Evolutionary conservation across 2,888 invertebrate species (phyloP).

Genomic region (Drosophila atripex): DNA sequence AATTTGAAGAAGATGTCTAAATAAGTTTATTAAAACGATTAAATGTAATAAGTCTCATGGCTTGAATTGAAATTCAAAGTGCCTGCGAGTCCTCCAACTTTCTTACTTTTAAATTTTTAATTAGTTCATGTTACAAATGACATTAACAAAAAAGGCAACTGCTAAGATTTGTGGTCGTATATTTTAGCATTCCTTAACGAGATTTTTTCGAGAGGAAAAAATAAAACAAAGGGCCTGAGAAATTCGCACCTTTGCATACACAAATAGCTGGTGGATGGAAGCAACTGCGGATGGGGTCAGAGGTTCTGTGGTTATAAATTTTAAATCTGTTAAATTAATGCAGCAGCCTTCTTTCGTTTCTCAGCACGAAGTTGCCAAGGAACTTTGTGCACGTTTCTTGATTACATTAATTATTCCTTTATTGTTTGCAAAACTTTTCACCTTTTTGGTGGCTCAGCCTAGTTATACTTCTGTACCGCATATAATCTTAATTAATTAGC

Average conservation of each 20-base stretch:
- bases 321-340: constrained; percentile 83
- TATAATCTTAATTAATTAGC: constrained; percentile 30
- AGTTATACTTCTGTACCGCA: constrained; percentile 39
- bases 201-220: constrained; percentile 46
- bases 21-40: no score
- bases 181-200: constrained; percentile 76
- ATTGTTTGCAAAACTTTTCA: constrained; percentile 59
- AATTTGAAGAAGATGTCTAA: no score
- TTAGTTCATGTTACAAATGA: constrained; percentile 78
- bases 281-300: constrained; percentile 4
- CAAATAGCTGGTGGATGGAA: constrained; percentile 50
- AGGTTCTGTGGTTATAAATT: constrained; percentile 81
- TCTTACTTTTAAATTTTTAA: constrained; percentile 77
- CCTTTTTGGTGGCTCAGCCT: constrained; percentile 23
- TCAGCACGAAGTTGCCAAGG: constrained; percentile 47
- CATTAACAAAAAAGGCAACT: constrained; percentile 59
- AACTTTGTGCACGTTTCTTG: constrained; percentile 68
- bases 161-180: constrained; percentile 78
- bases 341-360: constrained; percentile 60
- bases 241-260: constrained; percentile 79
- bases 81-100: not conserved
- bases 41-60: not conserved
- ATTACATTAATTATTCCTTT: constrained; percentile 83
- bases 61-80: not conserved
- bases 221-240: constrained; percentile 45